phyloP scores from a whole-genome alignment of 2,113 vertebrate species.

The Mesembrinibis cayennensis region DNA sequence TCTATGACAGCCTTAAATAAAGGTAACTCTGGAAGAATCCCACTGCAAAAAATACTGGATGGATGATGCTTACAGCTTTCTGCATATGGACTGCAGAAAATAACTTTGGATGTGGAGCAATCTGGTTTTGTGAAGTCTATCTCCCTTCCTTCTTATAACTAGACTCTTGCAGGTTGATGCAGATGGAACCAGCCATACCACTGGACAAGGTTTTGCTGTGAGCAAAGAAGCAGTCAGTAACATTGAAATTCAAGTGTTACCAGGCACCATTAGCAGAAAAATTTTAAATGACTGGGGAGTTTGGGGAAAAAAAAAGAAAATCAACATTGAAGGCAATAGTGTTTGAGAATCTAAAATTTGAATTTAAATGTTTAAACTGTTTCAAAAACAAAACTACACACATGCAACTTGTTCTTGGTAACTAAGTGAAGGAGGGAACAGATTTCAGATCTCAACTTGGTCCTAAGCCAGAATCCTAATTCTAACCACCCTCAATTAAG shows the following conservation, averaged over 20 bases:
- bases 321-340: background rate
- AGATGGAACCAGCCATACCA: background rate
- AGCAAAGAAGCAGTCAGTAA: background rate
- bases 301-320: background rate
- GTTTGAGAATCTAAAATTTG: background rate
- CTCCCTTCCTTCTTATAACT: background rate
- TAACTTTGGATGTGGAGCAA: background rate
- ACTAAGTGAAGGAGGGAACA: background rate
- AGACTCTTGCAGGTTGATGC: background rate
- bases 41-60: background rate
- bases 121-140: background rate
- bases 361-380: background rate
- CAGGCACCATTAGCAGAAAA: fast-evolving
- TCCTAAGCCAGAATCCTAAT: background rate
- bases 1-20: background rate
- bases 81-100: background rate
- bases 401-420: background rate
- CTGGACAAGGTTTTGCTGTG: background rate
- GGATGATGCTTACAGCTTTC: background rate
- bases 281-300: background rate
- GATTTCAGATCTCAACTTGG: background rate
- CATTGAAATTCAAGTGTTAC: background rate
- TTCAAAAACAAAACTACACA: background rate
- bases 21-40: background rate
- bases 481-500: background rate